phyloP scores from a whole-genome alignment of 2,888 invertebrate genomes.

The Epinotia brunnichana region DNA sequence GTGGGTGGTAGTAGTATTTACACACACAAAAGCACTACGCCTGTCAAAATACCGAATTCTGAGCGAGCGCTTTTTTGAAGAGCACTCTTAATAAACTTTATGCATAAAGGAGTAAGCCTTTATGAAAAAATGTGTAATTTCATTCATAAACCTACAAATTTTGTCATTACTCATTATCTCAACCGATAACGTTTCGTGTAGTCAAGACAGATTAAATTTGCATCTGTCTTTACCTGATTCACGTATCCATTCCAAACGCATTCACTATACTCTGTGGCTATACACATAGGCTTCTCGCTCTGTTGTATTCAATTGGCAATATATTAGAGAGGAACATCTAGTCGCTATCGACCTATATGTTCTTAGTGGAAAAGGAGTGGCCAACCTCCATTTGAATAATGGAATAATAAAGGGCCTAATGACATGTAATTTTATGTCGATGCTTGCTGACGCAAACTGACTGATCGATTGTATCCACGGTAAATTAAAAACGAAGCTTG shows the following conservation, averaged over 20 bases:
- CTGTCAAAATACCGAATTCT: too few species aligned
- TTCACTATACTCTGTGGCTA: background rate
- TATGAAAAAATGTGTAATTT: too few species aligned
- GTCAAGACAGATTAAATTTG: conserved; percentile 18
- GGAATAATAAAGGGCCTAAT: conserved; percentile 21
- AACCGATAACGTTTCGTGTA: conserved; percentile 12
- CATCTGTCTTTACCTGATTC: background rate
- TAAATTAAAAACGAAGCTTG: background rate
- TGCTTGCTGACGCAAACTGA: background rate
- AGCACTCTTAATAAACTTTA: too few species aligned
- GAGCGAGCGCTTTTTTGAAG: too few species aligned
- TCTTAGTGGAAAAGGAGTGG: background rate
- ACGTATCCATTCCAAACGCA: background rate
- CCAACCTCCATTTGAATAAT: conserved; percentile 8
- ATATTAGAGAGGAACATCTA: background rate
- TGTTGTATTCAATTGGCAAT: background rate
- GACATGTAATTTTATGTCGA: conserved; percentile 15
- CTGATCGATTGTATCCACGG: background rate
- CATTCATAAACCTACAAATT: background rate
- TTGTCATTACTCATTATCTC: conserved; percentile 13
- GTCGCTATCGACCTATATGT: background rate
- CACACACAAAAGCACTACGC: too few species aligned
- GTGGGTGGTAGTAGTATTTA: too few species aligned
- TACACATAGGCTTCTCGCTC: background rate
- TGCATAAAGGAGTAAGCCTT: too few species aligned